These are phyloP conservation scores for Gadus macrocephalus DNA, from an alignment of 2,113 vertebrate species.

Conservation along the genomic window DNA sequence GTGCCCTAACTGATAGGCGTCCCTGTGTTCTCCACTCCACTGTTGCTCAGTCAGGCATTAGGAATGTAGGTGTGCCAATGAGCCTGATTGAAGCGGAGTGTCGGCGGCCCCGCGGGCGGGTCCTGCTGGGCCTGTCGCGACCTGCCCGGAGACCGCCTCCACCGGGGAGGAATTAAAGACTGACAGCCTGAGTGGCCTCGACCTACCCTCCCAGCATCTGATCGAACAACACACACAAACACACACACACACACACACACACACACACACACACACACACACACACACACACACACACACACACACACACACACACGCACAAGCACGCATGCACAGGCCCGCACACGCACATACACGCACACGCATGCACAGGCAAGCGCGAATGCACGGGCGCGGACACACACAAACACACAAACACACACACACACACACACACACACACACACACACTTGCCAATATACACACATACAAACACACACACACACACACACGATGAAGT, in stretches of 20 bases:
- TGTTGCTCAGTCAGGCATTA: slow-evolving; percentile 54
- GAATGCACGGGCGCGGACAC: too few species aligned
- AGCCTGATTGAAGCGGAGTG: slow-evolving; percentile 37
- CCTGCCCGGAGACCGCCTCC: slow-evolving; percentile 60
- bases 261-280: not conserved
- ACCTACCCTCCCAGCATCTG: not conserved
- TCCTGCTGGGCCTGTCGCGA: slow-evolving; percentile 54
- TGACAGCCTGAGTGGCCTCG: slow-evolving; percentile 27
- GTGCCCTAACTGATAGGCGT: slow-evolving; percentile 12
- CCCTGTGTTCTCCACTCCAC: slow-evolving; percentile 36
- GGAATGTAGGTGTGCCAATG: slow-evolving; percentile 72
- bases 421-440: not conserved
- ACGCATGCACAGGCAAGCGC: too few species aligned
- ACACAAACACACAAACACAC: not conserved
- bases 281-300: not conserved
- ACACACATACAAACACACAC: not conserved
- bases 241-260: not conserved
- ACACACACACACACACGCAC: not conserved
- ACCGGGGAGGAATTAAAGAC: slow-evolving; percentile 39
- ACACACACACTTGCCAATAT: not conserved
- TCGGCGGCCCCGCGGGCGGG: slow-evolving; percentile 58
- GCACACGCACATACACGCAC: not conserved
- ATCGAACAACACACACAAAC: not conserved
- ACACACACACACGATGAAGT: too few species aligned
- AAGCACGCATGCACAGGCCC: not conserved